These are phyloP conservation scores for Muscidifurax raptorellus DNA, from an alignment of 1,140 invertebrate genomes.

Conservation along the genomic window DNA sequence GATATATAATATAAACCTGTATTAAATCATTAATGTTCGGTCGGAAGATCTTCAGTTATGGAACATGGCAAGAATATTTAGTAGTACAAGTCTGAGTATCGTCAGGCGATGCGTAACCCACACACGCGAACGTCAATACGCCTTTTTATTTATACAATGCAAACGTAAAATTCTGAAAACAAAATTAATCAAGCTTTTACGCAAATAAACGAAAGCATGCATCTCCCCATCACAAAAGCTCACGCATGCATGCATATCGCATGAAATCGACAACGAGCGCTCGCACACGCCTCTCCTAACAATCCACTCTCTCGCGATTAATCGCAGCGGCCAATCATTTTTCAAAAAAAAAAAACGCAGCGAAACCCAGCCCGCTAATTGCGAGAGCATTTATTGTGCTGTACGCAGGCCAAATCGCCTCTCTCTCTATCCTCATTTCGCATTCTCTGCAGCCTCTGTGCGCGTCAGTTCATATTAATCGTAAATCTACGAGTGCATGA, in stretches of 20 bases:
- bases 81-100: background rate
- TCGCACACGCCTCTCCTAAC: background rate
- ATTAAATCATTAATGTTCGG: too few species aligned
- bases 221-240: too few species aligned
- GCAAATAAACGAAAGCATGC: too few species aligned
- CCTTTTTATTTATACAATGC: too few species aligned
- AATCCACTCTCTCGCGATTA: background rate
- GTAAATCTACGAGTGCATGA: constrained; percentile 56
- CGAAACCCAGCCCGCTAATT: constrained; percentile 16
- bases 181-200: too few species aligned
- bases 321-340: constrained; percentile 23
- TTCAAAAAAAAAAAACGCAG: constrained; percentile 24
- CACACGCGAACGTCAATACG: too few species aligned
- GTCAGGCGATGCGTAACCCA: background rate
- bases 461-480: constrained; percentile 58
- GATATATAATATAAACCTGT: too few species aligned
- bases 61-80: background rate
- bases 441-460: background rate
- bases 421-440: constrained; percentile 20
- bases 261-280: background rate
- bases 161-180: too few species aligned
- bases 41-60: background rate
- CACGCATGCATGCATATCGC: too few species aligned
- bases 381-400: constrained; percentile 32
- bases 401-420: background rate